Base-by-base conservation (phyloP, 2,797 vertebrate species). In the Numenius phaeopus region DNA sequence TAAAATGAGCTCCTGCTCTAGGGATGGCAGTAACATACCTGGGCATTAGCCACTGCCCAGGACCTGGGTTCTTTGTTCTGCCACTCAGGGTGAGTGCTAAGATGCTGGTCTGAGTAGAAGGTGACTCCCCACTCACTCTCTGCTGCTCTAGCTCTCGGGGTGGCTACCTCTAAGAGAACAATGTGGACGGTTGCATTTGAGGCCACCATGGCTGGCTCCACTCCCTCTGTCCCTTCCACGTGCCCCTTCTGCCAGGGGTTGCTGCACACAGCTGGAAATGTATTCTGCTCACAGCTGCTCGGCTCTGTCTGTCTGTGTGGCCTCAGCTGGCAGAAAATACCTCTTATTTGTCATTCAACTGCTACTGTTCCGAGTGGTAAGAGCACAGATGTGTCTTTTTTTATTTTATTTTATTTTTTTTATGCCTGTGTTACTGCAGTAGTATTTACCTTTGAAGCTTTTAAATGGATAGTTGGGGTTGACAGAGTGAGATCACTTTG, bases 111-210 rank as follows among this genome's bases (percentile, higher is more conserved):
- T 61, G 39, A 62, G 11, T 7, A 42, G 76, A 27, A 49, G 21
- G 14, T 59, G 72, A 27, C 21, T 30, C 10, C 19, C n/a, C 0
- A 2, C 30, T 76, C 3, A 0, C 49, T 40, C 30, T 40, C 13
- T 77, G 46, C 58, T 81, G 54, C 22, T 39, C 13, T 10, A 46
- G 52, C 55, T 72, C 58, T 42, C 44, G 32, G 47, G 20, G 27
- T 6, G 49, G 49, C 42, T 34, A 1, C 8, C 8, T 58, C 32
- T 50, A 34, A 58, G 24, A 70, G 39, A 32, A 62, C 5, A 11
- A 27, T 29, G 37, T 44, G 22, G 30, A 13, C 23, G 14, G 23
- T 19, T 2, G 39, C 1, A 1, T 55, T 32, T 40, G 57, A 64
- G n/a, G 52, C 23, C 34, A 6, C 34, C 5, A 18, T 61, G 72